Evolutionary conservation across 2,888 invertebrate genomes (phyloP), one percentile per base, ranked within the genome.

Genomic region (Epinotia demarniana): DNA sequence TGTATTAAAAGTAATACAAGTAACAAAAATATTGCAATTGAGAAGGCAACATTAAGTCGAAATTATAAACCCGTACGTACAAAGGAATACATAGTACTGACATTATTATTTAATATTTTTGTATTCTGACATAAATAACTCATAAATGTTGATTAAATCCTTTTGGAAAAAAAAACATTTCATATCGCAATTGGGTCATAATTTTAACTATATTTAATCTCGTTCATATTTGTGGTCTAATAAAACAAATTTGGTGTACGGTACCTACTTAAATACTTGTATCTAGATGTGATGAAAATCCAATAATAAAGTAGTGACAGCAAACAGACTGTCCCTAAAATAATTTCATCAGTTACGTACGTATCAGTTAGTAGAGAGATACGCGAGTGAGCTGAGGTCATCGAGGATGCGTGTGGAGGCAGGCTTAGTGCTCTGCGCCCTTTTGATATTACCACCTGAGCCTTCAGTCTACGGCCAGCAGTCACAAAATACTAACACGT

Each of bases 381-480:
- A 6, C 19, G 57, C 43, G 43, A n/a, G 62, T 33, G 61, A 33
- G 9, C 61, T n/a, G 57, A 16, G 19, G 16, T 39, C 4, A 18
- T 12, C n/a, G n/a, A 57, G 75, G 77, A 93, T 93, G 93, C 85
- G 87, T 83, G 86, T 9, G 39, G 39, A 81, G 79, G 86, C 77
- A 88, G 83, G 82, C 82, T 86, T 80, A 58, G 80, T 83, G 72
- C 78, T 92, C 73, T 72, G 91, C 77, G 82, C 90, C 83, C 84
- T 87, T 79, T 83, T 93, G 69, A 82, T 91, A 75, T 81, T 91
- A 79, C 78, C 90, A 75, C 90, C 92, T 23, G 89, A 90, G 49
- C 85, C 82, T 67, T 88, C 92, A 58, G 92, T 92, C 46, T 89
- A 87, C 87, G 89, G 85, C 23, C 69, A 80, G 70, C 77, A 58